Percentiles rank a stretch among this genome's conserved stretches.
Evolutionary conservation across 2,888 invertebrate genomes (phyloP).

Genomic region (Rotaria sp.): DNA sequence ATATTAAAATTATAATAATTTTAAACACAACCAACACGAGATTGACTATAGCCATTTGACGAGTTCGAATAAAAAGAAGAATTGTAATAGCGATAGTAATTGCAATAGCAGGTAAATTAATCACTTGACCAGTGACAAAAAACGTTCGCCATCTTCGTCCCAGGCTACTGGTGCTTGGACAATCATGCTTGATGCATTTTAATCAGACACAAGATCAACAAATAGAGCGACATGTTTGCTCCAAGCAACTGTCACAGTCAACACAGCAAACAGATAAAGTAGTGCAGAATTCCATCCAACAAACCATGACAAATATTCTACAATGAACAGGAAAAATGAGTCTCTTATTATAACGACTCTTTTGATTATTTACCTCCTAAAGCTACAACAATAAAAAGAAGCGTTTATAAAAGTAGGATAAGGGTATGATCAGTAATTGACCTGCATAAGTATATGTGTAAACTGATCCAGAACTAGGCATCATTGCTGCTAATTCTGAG

Average conservation of each 20-base stretch:
- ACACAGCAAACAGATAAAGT: not conserved
- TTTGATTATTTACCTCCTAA: not conserved
- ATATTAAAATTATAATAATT: not conserved
- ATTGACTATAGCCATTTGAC: not conserved
- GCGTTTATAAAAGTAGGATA: not conserved
- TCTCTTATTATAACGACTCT: not conserved
- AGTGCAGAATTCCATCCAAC: not conserved
- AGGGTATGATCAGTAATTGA: not conserved
- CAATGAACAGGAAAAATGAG: not conserved
- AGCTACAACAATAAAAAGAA: not conserved
- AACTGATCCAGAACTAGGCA: not conserved
- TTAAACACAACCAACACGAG: not conserved
- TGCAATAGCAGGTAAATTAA: not conserved
- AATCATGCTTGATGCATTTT: not conserved
- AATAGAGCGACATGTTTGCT: not conserved
- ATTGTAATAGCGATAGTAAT: not conserved
- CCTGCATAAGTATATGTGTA: not conserved
- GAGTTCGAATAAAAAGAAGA: not conserved
- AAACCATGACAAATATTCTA: slow-evolving; percentile 1
- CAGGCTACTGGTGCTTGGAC: not conserved
- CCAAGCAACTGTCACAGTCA: not conserved
- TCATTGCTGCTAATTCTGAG: not conserved
- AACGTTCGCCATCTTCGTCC: not conserved
- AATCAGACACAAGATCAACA: not conserved
- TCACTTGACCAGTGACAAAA: not conserved